Conservation (phyloP, 2,888 invertebrate genomes). For the Tachina grossa region DNA sequence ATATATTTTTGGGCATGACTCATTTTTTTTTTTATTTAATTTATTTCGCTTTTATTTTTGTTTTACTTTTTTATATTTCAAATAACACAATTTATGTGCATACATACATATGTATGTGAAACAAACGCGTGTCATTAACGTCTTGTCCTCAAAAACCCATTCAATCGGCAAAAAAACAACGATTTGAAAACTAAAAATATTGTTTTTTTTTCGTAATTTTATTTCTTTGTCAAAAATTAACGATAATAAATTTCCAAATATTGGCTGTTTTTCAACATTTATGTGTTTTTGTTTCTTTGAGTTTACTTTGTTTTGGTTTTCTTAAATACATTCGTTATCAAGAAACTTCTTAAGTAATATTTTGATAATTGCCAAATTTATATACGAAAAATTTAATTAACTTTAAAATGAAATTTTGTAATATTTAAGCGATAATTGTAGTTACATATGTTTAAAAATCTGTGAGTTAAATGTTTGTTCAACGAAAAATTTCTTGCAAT, state of each 20-base stretch:
- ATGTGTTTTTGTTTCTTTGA: not conserved
- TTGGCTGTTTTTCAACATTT: slow-evolving; percentile 33
- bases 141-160: slow-evolving; percentile 25
- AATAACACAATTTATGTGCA: slow-evolving; percentile 41
- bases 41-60: slow-evolving; percentile 10
- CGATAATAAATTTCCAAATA: slow-evolving; percentile 37
- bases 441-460: too few species aligned
- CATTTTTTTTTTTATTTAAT: slow-evolving; percentile 23
- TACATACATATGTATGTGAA: too few species aligned
- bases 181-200: not conserved
- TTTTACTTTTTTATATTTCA: slow-evolving; percentile 8
- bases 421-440: too few species aligned
- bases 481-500: too few species aligned
- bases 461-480: too few species aligned
- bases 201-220: not conserved
- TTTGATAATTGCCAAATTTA: not conserved
- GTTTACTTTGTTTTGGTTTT: not conserved
- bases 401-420: not conserved
- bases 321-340: not conserved
- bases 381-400: not conserved
- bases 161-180: not conserved
- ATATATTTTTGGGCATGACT: slow-evolving; percentile 52
- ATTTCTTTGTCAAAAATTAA: not conserved
- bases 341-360: not conserved
- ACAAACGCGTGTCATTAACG: slow-evolving; percentile 57